Conservation (phyloP, 2,797 vertebrate species). For the Hylomyscus alleni region DNA sequence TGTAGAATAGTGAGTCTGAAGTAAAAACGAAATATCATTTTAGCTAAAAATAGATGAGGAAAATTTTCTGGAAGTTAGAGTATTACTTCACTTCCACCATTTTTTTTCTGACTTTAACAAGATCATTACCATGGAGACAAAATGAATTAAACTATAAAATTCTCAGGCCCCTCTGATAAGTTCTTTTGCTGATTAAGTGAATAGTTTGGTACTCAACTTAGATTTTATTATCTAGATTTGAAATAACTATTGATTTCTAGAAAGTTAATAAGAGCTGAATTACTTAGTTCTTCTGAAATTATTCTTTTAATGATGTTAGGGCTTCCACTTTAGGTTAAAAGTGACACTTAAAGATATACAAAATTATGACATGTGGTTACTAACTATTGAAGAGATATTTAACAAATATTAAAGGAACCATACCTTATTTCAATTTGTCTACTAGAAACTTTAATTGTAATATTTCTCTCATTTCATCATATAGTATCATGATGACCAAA, state of each 20-base stretch:
- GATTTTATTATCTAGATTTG: slow-evolving; percentile 45
- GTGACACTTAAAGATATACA: not conserved
- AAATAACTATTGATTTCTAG: slow-evolving; percentile 32
- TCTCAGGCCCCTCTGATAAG: not conserved
- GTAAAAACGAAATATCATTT: slow-evolving; percentile 10
- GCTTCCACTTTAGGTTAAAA: not conserved
- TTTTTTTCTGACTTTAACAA: slow-evolving; percentile 31
- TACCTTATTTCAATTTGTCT: not conserved
- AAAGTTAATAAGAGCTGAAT: slow-evolving; percentile 38
- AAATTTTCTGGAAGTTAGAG: not conserved
- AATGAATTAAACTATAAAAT: slow-evolving; percentile 46
- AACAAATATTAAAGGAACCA: not conserved
- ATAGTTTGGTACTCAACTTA: slow-evolving; percentile 27
- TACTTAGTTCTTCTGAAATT: slow-evolving; percentile 8
- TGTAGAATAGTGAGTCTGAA: not conserved
- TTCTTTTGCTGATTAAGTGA: slow-evolving; percentile 16
- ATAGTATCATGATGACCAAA: not conserved
- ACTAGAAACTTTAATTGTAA: not conserved
- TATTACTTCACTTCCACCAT: not conserved
- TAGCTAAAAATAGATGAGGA: not conserved
- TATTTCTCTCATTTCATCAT: not conserved
- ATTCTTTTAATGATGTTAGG: slow-evolving; percentile 3
- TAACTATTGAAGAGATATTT: not conserved
- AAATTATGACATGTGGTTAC: not conserved
- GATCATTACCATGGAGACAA: not conserved